Conservation (phyloP, 2,888 invertebrate genomes). For the Drosophila cracens region DNA sequence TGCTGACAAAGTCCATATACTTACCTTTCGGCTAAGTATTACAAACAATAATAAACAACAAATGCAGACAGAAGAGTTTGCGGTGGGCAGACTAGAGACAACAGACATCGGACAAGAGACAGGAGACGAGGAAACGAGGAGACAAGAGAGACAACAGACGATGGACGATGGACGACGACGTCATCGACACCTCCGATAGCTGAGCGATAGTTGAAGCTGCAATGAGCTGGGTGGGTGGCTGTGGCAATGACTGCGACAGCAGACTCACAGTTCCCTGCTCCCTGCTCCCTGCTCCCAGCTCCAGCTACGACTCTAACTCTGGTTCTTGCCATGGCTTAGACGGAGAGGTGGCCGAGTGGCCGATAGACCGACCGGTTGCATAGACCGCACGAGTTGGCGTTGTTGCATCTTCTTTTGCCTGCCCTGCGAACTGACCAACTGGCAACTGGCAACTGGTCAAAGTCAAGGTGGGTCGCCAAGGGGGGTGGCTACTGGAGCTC, state of each 20-base stretch:
- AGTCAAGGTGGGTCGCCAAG: constrained; percentile 8
- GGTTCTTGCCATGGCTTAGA: constrained; percentile 16
- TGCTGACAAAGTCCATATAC: constrained; percentile 29
- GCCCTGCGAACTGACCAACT: constrained; percentile 37
- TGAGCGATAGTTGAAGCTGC: constrained; percentile 57
- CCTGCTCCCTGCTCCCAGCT: not conserved
- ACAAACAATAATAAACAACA: constrained; percentile 56
- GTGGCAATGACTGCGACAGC: constrained; percentile 20
- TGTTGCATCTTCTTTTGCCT: constrained; percentile 47
- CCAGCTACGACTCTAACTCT: not conserved
- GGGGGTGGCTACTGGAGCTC: constrained; percentile 11
- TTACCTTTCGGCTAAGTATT: constrained; percentile 43
- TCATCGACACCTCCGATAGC: constrained; percentile 81
- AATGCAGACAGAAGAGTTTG: constrained; percentile 23
- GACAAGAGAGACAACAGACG: constrained; percentile 22
- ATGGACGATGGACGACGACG: constrained; percentile 60
- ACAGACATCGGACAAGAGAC: constrained; percentile 11
- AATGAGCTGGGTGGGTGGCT: constrained; percentile 69
- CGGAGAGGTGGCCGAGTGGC: constrained; percentile 15
- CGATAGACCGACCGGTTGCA: constrained; percentile 51
- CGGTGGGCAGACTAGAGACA: constrained; percentile 23
- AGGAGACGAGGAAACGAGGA: not conserved
- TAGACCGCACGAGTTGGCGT: constrained; percentile 54
- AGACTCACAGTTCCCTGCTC: not conserved
- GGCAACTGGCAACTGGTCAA: constrained; percentile 29